Conservation (phyloP, 2,113 vertebrate genomes). For the Rattus rattus region DNA sequence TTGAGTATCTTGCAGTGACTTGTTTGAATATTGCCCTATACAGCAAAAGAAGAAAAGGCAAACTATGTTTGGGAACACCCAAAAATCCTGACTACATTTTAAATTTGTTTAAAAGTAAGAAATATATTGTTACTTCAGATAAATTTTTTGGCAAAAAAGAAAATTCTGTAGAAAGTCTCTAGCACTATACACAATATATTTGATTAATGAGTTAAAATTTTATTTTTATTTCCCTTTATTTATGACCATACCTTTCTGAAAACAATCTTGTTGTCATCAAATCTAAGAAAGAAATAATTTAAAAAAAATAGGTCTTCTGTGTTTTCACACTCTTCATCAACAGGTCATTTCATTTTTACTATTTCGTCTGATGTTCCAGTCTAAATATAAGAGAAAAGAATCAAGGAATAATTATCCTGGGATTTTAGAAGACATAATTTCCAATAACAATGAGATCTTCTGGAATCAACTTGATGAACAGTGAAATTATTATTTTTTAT, state of each 20-base stretch:
- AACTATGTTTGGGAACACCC: background rate
- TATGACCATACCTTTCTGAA: background rate
- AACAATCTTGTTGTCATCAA: background rate
- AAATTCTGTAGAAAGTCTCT: background rate
- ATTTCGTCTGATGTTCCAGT: background rate
- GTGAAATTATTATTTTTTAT: too few species aligned
- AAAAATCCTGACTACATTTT: background rate
- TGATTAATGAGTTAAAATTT: background rate
- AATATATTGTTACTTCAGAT: background rate
- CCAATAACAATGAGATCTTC: background rate
- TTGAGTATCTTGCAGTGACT: background rate
- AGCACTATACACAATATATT: background rate
- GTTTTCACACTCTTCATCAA: fast-evolving
- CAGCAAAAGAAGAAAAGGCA: background rate
- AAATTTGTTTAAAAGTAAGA: background rate
- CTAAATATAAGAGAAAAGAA: background rate
- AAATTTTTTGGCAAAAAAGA: background rate
- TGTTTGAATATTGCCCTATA: background rate
- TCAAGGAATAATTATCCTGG: background rate
- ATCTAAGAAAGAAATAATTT: background rate
- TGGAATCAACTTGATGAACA: background rate
- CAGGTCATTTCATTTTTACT: background rate
- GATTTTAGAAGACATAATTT: background rate
- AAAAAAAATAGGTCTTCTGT: background rate
- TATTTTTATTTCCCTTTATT: background rate